A percentile compares a stretch with the other conserved stretches of the same genome.
phyloP scores from a whole-genome alignment of 2,113 vertebrate species.

The Megaptera novaeangliae region DNA sequence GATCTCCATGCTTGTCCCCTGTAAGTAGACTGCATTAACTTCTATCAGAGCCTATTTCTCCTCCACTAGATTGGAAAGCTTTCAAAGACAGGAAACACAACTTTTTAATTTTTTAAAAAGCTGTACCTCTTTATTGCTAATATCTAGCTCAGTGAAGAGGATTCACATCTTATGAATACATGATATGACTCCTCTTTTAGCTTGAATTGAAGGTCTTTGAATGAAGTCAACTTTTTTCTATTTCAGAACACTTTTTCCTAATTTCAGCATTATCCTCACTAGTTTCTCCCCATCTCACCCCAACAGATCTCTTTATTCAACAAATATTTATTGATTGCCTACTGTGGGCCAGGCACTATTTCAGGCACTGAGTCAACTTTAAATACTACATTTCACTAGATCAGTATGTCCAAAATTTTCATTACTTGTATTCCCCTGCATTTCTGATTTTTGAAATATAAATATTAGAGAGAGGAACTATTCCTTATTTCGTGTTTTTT shows the following conservation, averaged over 20 bases:
- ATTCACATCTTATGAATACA: background rate
- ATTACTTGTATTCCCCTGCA: background rate
- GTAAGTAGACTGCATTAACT: background rate
- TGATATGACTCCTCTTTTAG: background rate
- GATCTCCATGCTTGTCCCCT: rapidly evolving
- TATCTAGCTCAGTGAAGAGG: background rate
- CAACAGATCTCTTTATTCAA: background rate
- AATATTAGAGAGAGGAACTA: background rate
- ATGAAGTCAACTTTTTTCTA: background rate
- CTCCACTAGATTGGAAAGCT: background rate
- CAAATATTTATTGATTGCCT: background rate
- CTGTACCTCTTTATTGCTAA: background rate
- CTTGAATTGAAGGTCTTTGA: background rate
- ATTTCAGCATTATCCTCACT: background rate
- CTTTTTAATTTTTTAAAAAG: background rate
- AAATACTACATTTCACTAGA: background rate
- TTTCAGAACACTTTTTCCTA: background rate
- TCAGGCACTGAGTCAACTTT: background rate
- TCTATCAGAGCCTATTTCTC: background rate
- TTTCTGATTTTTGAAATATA: background rate
- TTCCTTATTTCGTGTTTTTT: background rate
- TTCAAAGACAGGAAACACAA: background rate
- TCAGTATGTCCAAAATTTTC: background rate
- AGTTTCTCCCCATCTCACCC: background rate
- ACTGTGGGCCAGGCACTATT: background rate